A percentile compares a stretch with the other conserved stretches of the same genome.
These are phyloP conservation scores for Gavialis gangeticus DNA, from an alignment of 2,113 vertebrate genomes.

Conservation along the genomic window DNA sequence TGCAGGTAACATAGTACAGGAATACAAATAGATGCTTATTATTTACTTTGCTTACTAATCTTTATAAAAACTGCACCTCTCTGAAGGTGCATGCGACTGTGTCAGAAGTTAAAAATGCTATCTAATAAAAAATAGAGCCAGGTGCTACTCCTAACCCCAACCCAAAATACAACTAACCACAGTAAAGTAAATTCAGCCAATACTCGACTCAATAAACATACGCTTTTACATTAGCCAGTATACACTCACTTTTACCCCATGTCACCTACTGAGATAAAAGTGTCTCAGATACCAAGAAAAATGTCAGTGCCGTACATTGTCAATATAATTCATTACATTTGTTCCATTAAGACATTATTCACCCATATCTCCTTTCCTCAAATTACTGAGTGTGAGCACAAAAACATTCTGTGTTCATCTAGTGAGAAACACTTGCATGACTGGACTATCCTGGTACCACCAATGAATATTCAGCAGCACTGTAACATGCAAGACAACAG, in stretches of 20 bases:
- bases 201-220: neutral
- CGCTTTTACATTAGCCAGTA: neutral
- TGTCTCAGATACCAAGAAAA: neutral
- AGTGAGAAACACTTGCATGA: neutral
- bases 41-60: constrained; percentile 45
- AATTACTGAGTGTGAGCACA: neutral
- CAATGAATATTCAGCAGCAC: neutral
- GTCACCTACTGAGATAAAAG: neutral
- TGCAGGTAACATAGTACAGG: neutral
- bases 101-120: constrained; percentile 57
- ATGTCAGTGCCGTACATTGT: neutral
- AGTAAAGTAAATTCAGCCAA: neutral
- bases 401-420: neutral
- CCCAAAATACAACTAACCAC: neutral
- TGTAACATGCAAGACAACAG: neutral
- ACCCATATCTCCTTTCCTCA: neutral
- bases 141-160: constrained; percentile 9
- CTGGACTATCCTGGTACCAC: neutral
- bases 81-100: neutral
- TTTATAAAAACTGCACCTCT: constrained; percentile 34
- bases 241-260: neutral
- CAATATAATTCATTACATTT: neutral
- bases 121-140: constrained; percentile 30
- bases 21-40: constrained; percentile 35
- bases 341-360: neutral